Conservation (phyloP, 2,113 vertebrate species). For the Lampris incognitus region DNA sequence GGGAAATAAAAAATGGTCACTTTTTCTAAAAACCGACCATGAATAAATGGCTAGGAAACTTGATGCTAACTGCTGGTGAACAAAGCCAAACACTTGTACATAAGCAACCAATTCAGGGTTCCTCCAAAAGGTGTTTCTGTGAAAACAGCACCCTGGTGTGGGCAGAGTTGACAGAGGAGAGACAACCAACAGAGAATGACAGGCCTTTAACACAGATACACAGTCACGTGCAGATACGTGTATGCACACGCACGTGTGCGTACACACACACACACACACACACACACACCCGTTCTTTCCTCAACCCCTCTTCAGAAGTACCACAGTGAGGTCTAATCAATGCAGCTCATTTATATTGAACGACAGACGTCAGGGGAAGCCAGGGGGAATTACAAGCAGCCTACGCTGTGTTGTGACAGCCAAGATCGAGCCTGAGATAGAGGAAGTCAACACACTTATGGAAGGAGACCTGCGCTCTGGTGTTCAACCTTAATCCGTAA, state of each 20-base stretch:
- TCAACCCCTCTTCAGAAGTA: slow-evolving; percentile 43
- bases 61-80: no score
- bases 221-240: slow-evolving; percentile 1
- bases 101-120: slow-evolving; percentile 44
- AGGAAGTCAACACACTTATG: slow-evolving; percentile 21
- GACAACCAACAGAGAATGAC: slow-evolving; percentile 41
- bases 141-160: slow-evolving; percentile 63
- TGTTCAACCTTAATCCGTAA: not conserved
- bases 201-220: slow-evolving; percentile 20
- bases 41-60: no score
- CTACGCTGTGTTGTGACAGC: slow-evolving; percentile 67
- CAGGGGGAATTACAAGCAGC: slow-evolving; percentile 75
- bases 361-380: slow-evolving; percentile 72
- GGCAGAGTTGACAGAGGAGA: slow-evolving; percentile 42
- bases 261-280: slow-evolving; percentile 39
- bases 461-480: slow-evolving; percentile 53
- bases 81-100: slow-evolving; percentile 11
- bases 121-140: slow-evolving; percentile 51
- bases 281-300: slow-evolving; percentile 16
- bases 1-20: no score
- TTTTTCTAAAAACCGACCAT: no score
- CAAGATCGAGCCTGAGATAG: slow-evolving; percentile 56
- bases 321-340: slow-evolving; percentile 73
- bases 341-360: slow-evolving; percentile 79
- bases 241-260: slow-evolving; percentile 25